Base-by-base conservation (phyloP, 2,888 invertebrate genomes). In the Agrilus cyanescens region DNA sequence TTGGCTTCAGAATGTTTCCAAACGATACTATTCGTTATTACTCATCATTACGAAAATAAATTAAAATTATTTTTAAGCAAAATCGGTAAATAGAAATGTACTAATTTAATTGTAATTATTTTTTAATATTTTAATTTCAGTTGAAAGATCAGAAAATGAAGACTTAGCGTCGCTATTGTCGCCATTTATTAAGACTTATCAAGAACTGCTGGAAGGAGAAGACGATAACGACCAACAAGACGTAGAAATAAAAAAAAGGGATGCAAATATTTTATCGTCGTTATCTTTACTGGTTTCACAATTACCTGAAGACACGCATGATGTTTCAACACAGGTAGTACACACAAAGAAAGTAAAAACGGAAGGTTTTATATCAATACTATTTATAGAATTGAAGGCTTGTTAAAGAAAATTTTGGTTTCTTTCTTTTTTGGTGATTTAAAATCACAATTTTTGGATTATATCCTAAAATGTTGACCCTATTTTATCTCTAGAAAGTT, bases 1-100 rank as follows among this genome's bases (percentile, higher is more conserved):
- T 57, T 68, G 2, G 74, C 76, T 40, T 48, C 79, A 13, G 80
- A 82, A 53, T 70, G 78, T 53, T 81, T 76, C 66, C 64, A 74
- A 58, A 48, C 62, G 52, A 61, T 66, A 59, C 36, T 73, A 53
- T 57, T 57, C 38, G 45, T 67, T 14, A 56, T 71, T 38, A 63
- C 59, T 41, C 56, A 55, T 1, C 54, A 65, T 29, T 65, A 63
- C 42, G 60, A 58, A 44, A 54, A 51, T 20, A 63, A 69, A 50
- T 56, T 74, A 4, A 45, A 59, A 5, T 50, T 52, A 4, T 74
- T 74, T 56, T 57, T 74, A 12, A 52, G 55, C 38, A 54, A 55
- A 48, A 57, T 68, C 33, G 63, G 73, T 73, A 62, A 53, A n/a
- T n/a, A n/a, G n/a, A n/a, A n/a, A n/a, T n/a, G 63, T 20, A 44